phyloP scores from a whole-genome alignment of 1,140 invertebrate genomes.

The Sycophaga agraensis region DNA sequence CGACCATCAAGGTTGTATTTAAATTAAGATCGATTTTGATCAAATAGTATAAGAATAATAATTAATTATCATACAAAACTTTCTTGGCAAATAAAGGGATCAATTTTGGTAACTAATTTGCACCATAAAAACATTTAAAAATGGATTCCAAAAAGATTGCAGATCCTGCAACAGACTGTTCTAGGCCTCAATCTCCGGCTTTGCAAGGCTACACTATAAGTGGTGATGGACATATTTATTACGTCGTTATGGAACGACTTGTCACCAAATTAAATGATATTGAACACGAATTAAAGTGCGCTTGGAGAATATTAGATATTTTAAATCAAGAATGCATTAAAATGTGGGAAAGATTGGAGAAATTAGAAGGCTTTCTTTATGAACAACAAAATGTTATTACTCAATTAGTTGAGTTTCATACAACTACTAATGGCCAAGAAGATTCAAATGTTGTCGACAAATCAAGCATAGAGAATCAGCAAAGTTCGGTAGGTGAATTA shows the following conservation, averaged over 20 bases:
- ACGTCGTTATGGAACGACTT: slow-evolving; percentile 84
- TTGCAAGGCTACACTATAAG: slow-evolving; percentile 37
- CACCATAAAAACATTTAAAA: no score
- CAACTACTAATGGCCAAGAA: slow-evolving; percentile 47
- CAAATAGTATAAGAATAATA: neutral
- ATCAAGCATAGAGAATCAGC: slow-evolving; percentile 35
- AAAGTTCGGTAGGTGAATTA: slow-evolving; percentile 46
- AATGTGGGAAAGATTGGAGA: slow-evolving; percentile 91
- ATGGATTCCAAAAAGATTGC: slow-evolving; percentile 48
- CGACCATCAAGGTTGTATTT: neutral
- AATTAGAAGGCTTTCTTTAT: slow-evolving; percentile 83
- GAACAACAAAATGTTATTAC: slow-evolving; percentile 91
- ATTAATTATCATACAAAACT: no score
- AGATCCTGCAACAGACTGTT: slow-evolving; percentile 36
- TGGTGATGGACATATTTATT: slow-evolving; percentile 60
- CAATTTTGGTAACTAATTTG: no score
- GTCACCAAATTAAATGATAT: slow-evolving; percentile 81
- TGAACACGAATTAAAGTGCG: slow-evolving; percentile 87
- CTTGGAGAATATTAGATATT: slow-evolving; percentile 87
- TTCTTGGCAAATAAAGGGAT: no score
- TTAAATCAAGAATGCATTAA: slow-evolving; percentile 90
- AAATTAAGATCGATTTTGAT: neutral
- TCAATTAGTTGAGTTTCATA: slow-evolving; percentile 81
- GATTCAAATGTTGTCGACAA: slow-evolving; percentile 38
- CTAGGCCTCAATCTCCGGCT: slow-evolving; percentile 38